phyloP scores from a whole-genome alignment of 1,140 invertebrate species.

The Cepaea nemoralis region DNA sequence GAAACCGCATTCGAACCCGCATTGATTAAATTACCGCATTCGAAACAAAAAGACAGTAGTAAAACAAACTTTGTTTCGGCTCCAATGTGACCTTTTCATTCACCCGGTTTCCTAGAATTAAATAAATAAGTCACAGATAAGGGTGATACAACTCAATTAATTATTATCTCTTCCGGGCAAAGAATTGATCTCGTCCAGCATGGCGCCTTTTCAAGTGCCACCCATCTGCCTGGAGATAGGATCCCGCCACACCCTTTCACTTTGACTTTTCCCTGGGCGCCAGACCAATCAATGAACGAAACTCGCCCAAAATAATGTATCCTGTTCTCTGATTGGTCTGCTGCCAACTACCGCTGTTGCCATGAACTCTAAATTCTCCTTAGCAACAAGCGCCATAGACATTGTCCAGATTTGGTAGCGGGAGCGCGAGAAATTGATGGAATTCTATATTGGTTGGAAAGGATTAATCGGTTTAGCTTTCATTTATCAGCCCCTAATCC shows the following conservation, averaged over 20 bases:
- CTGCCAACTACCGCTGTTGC: neutral
- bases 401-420: neutral
- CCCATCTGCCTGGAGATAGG: neutral
- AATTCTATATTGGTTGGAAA: neutral
- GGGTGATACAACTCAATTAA: neutral
- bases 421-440: conserved; percentile 1
- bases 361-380: conserved; percentile 2
- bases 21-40: no score
- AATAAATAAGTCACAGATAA: neutral
- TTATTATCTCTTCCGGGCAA: neutral
- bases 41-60: neutral
- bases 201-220: neutral
- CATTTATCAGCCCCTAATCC: neutral
- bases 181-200: conserved; percentile 6
- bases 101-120: no score
- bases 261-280: neutral
- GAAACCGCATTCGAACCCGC: no score
- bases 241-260: neutral
- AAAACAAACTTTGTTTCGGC: neutral
- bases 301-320: conserved; percentile 9
- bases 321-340: neutral
- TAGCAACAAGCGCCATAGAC: neutral
- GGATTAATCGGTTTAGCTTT: neutral
- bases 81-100: neutral
- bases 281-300: neutral